Base-by-base conservation (phyloP, 2,888 invertebrate genomes). In the Agrotis puta region DNA sequence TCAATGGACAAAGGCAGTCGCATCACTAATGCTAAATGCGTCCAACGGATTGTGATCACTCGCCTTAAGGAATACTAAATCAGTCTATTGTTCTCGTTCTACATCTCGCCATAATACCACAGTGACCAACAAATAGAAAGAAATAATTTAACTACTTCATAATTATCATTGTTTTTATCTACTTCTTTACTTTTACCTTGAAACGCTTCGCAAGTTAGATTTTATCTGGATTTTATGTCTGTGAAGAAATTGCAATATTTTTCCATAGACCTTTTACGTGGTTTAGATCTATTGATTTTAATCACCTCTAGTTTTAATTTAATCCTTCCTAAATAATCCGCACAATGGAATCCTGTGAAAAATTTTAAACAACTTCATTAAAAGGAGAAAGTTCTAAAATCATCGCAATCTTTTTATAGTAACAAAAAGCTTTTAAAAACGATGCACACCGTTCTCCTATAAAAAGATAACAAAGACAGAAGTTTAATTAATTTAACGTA, bases 1-100 rank as follows among this genome's bases (percentile, higher is more conserved):
- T 61, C 5, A 75, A 50, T 59, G 24, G 71, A 80, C 69, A 74
- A 85, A 82, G 70, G 56, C 63, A 20, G 20, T 14, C 11, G 14
- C 20, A 58, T 65, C n/a, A 56, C 0, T 51, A 58, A 80, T 74
- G 51, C 77, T 62, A 14, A 27, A 68, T 45, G 48, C 83, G 63
- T 75, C 69, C 67, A 66, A 74, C 63, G 61, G 69, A 66, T 84
- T 82, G 82, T 71, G 69, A 70, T 71, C 62, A 57, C 47, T 77
- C 61, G 68, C 57, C 68, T 64, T 63, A 65, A 67, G 64, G 87
- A 88, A 88, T 88, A 79, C 76, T 18, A 82, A 75, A 84, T 86
- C 71, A 82, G 74, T 74, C 77, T 76, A 87, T 85, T 83, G 86
- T 86, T 82, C 70, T 67, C 61, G 47, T 56, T 51, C 33, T 24